Evolutionary conservation across 2,113 vertebrate genomes (phyloP), one percentile per base, ranked within the genome.

Genomic region (Astatoreochromis straeleni): DNA sequence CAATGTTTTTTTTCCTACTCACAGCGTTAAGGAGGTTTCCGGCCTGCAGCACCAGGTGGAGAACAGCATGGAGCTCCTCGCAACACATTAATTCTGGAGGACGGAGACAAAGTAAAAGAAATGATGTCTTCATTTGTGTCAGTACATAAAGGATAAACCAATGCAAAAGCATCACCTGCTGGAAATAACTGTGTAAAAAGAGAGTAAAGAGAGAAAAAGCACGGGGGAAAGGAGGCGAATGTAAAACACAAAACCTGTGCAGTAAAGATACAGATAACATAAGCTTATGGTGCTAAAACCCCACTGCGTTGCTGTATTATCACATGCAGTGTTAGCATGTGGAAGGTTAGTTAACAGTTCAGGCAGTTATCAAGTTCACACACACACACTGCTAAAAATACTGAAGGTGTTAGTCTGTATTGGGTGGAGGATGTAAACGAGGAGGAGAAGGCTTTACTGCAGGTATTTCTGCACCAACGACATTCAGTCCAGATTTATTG

Each of bases 11-110:
- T 8, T 29, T 12, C 21, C 17, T 9, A 95, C 98, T 98, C 96
- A 99, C 98, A 10, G 97, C 97, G 42, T 99, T 99, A 96, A 99
- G 98, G 91, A 99, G 97, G 95, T 99, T 99, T 85, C 98, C 98
- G 14, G 98, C 98, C 94, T 99, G 98, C 57, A 99, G 97, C 93
- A 99, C 98, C 96, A 99, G 96, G 92, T 98, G 98, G 65, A 99
- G 92, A 91, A 99, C 97, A 55, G 97, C 97, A 81, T 99, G 98
- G 2, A 99, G 96, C 79, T 98, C 98, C 90, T 97, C 97, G 92
- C 98, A 99, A 1, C 93, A 94, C 97, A 98, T 97, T 80, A 99
- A 82, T 93, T 99, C 98, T 99, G 88, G 19, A 81, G 51, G 47
- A 55, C 11, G 6, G 7, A 70, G 29, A 42, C 6, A 84, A 5